Conservation (phyloP, 2,113 vertebrate species). For the Ptychochromis oligacanthus region DNA sequence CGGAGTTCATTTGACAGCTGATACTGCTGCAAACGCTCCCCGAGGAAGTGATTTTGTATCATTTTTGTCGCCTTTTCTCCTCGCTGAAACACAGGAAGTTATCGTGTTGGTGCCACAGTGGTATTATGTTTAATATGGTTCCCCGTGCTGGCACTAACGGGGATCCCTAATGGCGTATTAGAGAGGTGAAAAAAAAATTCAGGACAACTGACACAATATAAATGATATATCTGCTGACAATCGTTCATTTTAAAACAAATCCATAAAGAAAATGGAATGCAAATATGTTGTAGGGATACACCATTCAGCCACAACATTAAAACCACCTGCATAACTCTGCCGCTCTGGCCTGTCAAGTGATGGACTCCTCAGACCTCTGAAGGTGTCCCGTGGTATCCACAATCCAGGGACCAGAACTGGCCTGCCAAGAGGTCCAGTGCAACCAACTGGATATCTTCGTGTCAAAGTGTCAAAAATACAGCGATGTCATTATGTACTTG, state of each 20-base stretch:
- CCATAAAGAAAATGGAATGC: neutral
- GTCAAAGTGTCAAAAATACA: too few relatives aligned
- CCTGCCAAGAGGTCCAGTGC: too few relatives aligned
- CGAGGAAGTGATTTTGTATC: slow-evolving; percentile 68
- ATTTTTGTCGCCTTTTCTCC: slow-evolving; percentile 73
- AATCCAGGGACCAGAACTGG: too few relatives aligned
- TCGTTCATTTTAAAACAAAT: neutral
- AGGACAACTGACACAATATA: neutral
- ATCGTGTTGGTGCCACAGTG: slow-evolving; percentile 31
- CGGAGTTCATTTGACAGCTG: slow-evolving; percentile 80
- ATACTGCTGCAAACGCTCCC: slow-evolving; percentile 78
- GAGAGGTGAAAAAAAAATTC: slow-evolving; percentile 14
- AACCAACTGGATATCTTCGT: too few relatives aligned
- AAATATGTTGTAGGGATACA: neutral
- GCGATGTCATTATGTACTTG: too few relatives aligned
- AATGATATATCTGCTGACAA: slow-evolving; percentile 28
- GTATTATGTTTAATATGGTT: slow-evolving; percentile 42
- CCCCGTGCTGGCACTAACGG: slow-evolving; percentile 1
- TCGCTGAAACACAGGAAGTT: slow-evolving; percentile 73
- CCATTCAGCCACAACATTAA: neutral
- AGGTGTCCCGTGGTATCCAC: too few relatives aligned
- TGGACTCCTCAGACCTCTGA: too few relatives aligned
- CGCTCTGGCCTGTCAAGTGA: too few relatives aligned
- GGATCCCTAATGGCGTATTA: slow-evolving; percentile 27
- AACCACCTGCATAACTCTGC: neutral